Conservation (phyloP, 2,888 invertebrate genomes). For the Siphlonurus alternatus region DNA sequence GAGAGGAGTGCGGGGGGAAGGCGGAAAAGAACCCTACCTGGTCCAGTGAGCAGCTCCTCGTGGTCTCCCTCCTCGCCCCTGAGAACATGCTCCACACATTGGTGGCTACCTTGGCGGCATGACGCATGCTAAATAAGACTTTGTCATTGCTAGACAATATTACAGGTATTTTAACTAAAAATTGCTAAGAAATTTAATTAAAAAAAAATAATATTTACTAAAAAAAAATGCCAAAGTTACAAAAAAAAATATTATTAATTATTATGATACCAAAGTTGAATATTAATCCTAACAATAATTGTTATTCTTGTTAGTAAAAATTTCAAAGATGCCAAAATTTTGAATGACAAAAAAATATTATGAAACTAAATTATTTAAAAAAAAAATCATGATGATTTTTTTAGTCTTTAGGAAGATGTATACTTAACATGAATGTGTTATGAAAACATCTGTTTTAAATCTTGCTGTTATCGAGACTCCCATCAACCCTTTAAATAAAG, state of each 20-base stretch:
- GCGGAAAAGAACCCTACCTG: not conserved
- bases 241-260: conserved; percentile 8
- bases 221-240: not conserved
- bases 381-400: not conserved
- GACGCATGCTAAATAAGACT: conserved; percentile 7
- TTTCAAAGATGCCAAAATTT: not conserved
- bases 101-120: conserved; percentile 12
- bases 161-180: conserved; percentile 1
- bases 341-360: not conserved
- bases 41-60: not conserved
- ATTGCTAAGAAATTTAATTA: not conserved
- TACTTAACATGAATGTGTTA: not conserved
- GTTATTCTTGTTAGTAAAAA: not conserved
- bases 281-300: conserved; percentile 4
- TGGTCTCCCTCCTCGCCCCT: conserved; percentile 1
- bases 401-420: not conserved
- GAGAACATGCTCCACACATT: conserved; percentile 9
- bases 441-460: not conserved
- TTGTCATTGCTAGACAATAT: not conserved
- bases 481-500: not conserved
- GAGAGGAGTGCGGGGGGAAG: conserved; percentile 4
- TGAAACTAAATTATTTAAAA: not conserved
- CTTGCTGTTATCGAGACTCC: not conserved
- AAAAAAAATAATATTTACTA: not conserved
- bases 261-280: conserved; percentile 8